These are phyloP conservation scores for Eristalis pertinax DNA, from an alignment of 2,888 invertebrate species.

Conservation along the genomic window DNA sequence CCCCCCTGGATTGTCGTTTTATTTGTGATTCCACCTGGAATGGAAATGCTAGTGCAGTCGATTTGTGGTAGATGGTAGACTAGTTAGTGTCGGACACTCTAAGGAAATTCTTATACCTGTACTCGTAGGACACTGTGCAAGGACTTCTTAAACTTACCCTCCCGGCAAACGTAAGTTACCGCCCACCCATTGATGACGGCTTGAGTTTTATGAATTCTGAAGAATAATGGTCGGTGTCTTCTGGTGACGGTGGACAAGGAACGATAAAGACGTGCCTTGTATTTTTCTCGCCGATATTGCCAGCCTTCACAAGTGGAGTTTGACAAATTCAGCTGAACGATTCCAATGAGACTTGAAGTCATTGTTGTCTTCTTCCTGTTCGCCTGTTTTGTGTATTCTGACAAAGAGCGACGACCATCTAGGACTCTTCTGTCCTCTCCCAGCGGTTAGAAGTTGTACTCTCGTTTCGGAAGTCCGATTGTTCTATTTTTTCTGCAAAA, in stretches of 20 bases:
- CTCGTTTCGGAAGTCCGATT: constrained; percentile 2
- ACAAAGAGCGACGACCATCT: neutral
- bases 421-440: constrained; percentile 22
- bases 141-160: neutral
- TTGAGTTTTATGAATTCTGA: constrained; percentile 19
- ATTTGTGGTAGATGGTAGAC: constrained; percentile 1
- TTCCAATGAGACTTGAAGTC: constrained; percentile 27
- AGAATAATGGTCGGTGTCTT: neutral
- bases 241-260: neutral
- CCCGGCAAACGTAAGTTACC: neutral
- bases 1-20: neutral
- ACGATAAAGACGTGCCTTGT: constrained; percentile 3
- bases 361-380: neutral
- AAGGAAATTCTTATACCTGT: neutral
- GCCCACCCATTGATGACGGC: neutral
- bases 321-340: constrained; percentile 56
- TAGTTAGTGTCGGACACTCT: neutral
- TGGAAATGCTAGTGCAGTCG: constrained; percentile 3
- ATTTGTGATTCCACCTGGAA: constrained; percentile 4
- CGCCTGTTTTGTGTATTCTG: neutral
- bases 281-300: neutral
- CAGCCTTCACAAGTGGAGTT: constrained; percentile 31
- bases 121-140: neutral
- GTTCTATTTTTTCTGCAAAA: constrained; percentile 16
- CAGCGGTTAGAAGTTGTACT: neutral